phyloP scores from a whole-genome alignment of 2,113 vertebrate genomes.

The Rhadina sibilatrix region DNA sequence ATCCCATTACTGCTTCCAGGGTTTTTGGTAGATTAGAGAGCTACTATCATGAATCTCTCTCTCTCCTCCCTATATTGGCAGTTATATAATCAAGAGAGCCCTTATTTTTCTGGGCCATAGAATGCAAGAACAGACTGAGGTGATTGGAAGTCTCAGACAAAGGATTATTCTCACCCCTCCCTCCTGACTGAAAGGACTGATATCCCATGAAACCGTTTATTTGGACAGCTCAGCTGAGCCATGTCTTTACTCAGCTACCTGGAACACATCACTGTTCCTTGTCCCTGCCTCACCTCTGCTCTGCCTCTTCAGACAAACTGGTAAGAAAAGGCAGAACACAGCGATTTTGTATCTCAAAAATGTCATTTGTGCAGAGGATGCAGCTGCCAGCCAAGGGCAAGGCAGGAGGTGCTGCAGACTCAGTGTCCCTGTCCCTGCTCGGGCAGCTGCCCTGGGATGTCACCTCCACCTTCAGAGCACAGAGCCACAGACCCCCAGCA shows the following conservation, averaged over 20 bases:
- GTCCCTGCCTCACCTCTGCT: not conserved
- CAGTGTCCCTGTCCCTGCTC: not conserved
- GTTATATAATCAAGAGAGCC: not conserved
- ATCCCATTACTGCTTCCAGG: not conserved
- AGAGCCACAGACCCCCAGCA: not conserved
- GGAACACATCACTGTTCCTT: not conserved
- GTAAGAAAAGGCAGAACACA: not conserved
- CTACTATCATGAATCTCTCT: not conserved
- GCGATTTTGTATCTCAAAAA: rapidly evolving
- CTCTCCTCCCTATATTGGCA: not conserved
- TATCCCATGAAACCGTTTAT: not conserved
- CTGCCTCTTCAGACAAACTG: not conserved
- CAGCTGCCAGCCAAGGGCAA: not conserved
- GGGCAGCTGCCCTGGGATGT: no score
- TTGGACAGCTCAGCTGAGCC: not conserved
- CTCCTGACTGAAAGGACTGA: not conserved
- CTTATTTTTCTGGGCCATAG: not conserved
- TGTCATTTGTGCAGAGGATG: not conserved
- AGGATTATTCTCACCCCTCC: not conserved
- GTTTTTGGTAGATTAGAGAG: not conserved
- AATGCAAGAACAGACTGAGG: not conserved
- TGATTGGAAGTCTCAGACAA: not conserved
- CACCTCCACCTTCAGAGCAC: not conserved
- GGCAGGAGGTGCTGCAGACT: not conserved
- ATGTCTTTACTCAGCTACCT: not conserved